Evolutionary conservation across 2,797 vertebrate genomes (phyloP).

Genomic region (Mycteria americana): DNA sequence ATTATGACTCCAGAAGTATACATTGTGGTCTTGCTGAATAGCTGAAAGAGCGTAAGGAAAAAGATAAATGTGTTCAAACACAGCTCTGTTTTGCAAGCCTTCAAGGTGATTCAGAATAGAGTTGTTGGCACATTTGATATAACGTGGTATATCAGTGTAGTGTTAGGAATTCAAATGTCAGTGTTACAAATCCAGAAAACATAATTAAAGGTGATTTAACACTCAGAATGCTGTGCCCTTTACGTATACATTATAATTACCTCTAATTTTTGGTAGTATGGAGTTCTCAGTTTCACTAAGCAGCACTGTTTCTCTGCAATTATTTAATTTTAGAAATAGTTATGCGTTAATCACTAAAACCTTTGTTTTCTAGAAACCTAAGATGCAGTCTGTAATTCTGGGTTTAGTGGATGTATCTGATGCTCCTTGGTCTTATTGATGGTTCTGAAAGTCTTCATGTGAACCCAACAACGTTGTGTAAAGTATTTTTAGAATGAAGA

Average conservation of each 20-base stretch:
- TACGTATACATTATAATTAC: conserved; percentile 7
- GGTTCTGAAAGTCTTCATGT: neutral
- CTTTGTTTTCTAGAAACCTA: conserved; percentile 12
- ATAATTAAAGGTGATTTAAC: conserved; percentile 51
- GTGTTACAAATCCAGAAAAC: conserved; percentile 39
- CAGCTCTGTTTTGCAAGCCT: conserved; percentile 21
- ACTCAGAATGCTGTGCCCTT: conserved; percentile 27
- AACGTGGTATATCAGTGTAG: neutral
- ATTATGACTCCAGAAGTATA: conserved; percentile 50
- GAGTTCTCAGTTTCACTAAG: neutral
- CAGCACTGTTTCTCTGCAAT: conserved; percentile 22
- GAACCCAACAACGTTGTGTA: neutral
- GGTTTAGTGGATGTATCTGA: neutral
- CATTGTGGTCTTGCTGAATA: conserved; percentile 41
- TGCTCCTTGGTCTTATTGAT: neutral
- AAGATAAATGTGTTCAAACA: conserved; percentile 56
- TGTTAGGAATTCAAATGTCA: conserved; percentile 48
- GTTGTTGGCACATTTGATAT: conserved; percentile 44
- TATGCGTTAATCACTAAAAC: neutral
- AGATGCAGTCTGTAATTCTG: neutral
- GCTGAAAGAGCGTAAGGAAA: conserved; percentile 8
- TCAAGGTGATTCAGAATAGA: conserved; percentile 58
- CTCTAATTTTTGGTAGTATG: conserved; percentile 41
- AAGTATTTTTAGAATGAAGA: neutral
- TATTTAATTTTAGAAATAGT: conserved; percentile 45